Conservation (phyloP, 1,140 invertebrate genomes). For the Drosophila arizonae region DNA sequence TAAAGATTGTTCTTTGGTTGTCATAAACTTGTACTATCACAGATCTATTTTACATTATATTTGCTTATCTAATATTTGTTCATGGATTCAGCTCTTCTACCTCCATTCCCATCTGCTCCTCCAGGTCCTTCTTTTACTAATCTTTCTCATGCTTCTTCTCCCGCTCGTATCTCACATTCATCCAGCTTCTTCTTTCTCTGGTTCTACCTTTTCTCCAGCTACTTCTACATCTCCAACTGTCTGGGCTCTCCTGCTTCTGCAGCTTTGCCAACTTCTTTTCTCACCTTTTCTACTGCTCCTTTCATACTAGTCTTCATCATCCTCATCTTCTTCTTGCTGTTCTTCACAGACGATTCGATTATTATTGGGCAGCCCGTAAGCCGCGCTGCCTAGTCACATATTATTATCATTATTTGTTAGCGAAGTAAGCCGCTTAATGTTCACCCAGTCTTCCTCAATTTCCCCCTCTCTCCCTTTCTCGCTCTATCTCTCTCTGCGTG, state of each 20-base stretch:
- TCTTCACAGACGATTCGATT: slow-evolving; percentile 53
- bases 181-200: too few relatives aligned
- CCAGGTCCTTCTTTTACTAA: too few relatives aligned
- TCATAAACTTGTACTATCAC: too few relatives aligned
- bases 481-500: background rate
- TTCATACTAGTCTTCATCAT: background rate
- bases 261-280: background rate
- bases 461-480: background rate
- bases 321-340: background rate
- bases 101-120: too few relatives aligned
- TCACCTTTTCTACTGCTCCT: background rate
- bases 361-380: slow-evolving; percentile 39
- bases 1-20: too few relatives aligned
- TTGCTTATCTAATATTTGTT: too few relatives aligned
- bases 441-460: slow-evolving; percentile 2
- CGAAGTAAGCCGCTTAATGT: slow-evolving; percentile 67
- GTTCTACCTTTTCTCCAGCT: too few relatives aligned
- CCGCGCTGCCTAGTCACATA: slow-evolving; percentile 60
- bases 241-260: background rate
- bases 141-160: too few relatives aligned
- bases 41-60: too few relatives aligned
- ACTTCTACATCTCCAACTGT: too few relatives aligned
- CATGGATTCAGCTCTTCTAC: too few relatives aligned
- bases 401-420: slow-evolving; percentile 28
- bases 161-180: too few relatives aligned